These are phyloP conservation scores for Microplitis demolitor DNA, from an alignment of 1,140 invertebrate genomes.

Conservation along the genomic window DNA sequence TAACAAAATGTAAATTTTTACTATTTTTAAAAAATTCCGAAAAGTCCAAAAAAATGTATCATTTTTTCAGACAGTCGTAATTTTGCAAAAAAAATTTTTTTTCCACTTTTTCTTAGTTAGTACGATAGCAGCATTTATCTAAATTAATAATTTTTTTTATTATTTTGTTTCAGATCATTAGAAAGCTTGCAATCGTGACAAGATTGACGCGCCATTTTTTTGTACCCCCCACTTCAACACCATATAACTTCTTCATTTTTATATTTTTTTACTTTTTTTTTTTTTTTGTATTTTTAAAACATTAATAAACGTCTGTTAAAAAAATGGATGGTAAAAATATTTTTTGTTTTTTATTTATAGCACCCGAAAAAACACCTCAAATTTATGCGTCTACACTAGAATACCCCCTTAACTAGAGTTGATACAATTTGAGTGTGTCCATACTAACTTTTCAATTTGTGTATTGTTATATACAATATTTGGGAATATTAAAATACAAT, in stretches of 20 bases:
- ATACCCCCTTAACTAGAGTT: not conserved
- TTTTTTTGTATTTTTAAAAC: too few species aligned
- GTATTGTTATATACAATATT: too few species aligned
- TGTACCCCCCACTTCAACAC: not conserved
- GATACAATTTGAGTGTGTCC: too few species aligned
- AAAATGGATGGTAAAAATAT: too few species aligned
- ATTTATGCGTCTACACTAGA: not conserved
- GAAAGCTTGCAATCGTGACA: not conserved
- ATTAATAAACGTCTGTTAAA: too few species aligned
- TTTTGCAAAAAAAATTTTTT: too few species aligned
- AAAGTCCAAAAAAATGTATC: not conserved
- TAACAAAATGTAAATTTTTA: not conserved
- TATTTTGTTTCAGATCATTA: not conserved
- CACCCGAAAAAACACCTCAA: not conserved
- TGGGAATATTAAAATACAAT: too few species aligned
- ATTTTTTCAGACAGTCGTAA: too few species aligned
- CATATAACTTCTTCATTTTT: not conserved
- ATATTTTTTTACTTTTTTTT: too few species aligned
- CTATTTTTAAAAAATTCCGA: not conserved
- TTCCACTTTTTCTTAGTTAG: not conserved
- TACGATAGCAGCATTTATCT: not conserved
- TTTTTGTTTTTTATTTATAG: conserved; percentile 1
- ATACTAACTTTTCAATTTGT: too few species aligned
- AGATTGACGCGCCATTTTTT: conserved; percentile 1
- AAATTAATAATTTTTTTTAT: not conserved